These are phyloP conservation scores for Drosophila grimshawi DNA, from an alignment of 1,140 invertebrate species.

Conservation along the genomic window DNA sequence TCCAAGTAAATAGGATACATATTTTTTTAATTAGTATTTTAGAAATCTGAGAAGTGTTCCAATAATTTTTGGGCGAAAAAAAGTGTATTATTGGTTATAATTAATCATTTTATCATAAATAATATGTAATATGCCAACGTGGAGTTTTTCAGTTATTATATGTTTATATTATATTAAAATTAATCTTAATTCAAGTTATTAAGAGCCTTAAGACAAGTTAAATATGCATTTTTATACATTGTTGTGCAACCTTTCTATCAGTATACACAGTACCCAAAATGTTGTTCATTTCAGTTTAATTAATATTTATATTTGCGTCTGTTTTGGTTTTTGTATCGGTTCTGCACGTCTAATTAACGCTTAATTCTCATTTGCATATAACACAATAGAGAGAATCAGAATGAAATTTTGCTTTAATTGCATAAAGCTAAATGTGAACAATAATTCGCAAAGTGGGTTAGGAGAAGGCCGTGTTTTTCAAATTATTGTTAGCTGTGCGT, in stretches of 20 bases:
- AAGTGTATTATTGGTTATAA: no score
- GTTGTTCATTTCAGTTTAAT: conserved; percentile 33
- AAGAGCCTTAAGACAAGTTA: no score
- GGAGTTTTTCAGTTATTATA: not conserved
- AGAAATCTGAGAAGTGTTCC: no score
- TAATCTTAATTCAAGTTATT: not conserved
- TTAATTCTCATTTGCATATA: conserved; percentile 44
- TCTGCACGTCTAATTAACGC: conserved; percentile 44
- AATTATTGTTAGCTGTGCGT: conserved; percentile 30
- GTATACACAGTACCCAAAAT: conserved; percentile 3
- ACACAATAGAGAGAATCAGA: conserved; percentile 26
- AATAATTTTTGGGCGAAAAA: no score
- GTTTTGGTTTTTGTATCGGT: conserved; percentile 11
- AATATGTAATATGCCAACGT: no score
- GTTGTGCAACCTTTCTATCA: conserved; percentile 1
- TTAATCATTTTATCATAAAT: no score
- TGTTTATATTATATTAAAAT: not conserved
- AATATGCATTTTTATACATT: conserved; percentile 20
- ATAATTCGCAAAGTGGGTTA: not conserved
- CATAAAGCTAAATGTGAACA: conserved; percentile 6
- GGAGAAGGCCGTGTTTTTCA: not conserved
- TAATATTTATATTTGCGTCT: conserved; percentile 23
- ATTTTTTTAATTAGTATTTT: no score
- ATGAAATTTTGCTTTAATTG: conserved; percentile 40
- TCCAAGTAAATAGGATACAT: no score